A percentile compares a stretch with the other conserved stretches of the same genome.
Conservation (phyloP, 2,113 vertebrate species). For the Takifugu bimaculatus region DNA sequence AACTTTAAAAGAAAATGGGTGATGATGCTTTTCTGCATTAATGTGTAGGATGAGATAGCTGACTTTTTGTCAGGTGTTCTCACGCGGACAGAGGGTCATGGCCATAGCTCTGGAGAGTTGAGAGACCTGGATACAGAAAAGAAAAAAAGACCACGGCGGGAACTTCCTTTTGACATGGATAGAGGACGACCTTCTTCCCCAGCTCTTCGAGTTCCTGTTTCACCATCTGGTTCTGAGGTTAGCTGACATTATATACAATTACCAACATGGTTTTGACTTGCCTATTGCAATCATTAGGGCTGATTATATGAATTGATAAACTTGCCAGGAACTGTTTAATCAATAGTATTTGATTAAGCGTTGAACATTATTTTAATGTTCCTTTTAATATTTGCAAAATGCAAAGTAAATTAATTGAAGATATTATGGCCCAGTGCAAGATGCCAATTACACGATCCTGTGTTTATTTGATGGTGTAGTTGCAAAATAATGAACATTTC, state of each 20-base stretch:
- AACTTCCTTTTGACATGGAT: conserved; percentile 88
- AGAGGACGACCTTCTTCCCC: conserved; percentile 86
- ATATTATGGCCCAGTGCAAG: too few relatives aligned
- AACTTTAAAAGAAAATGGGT: background rate
- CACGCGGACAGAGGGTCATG: conserved; percentile 80
- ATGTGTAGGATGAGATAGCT: conserved; percentile 88
- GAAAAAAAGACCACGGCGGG: conserved; percentile 84
- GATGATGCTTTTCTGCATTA: background rate
- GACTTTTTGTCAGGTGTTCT: conserved; percentile 93
- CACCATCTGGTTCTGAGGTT: conserved; percentile 91
- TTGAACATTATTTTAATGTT: too few relatives aligned
- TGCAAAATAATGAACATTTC: background rate
- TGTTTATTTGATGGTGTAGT: too few relatives aligned
- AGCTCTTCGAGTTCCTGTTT: conserved; percentile 83
- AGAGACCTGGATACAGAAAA: conserved; percentile 92
- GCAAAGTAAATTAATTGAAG: too few relatives aligned
- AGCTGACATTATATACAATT: conserved; percentile 5
- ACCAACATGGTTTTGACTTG: background rate
- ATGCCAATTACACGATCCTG: too few relatives aligned
- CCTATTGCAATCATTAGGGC: too few relatives aligned
- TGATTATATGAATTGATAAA: too few relatives aligned
- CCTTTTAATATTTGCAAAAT: too few relatives aligned
- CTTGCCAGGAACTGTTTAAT: background rate
- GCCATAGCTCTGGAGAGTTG: conserved; percentile 80
- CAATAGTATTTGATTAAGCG: too few relatives aligned